These are phyloP conservation scores for Aphaenogaster rudis DNA, from an alignment of 1,140 invertebrate species.

Conservation along the genomic window DNA sequence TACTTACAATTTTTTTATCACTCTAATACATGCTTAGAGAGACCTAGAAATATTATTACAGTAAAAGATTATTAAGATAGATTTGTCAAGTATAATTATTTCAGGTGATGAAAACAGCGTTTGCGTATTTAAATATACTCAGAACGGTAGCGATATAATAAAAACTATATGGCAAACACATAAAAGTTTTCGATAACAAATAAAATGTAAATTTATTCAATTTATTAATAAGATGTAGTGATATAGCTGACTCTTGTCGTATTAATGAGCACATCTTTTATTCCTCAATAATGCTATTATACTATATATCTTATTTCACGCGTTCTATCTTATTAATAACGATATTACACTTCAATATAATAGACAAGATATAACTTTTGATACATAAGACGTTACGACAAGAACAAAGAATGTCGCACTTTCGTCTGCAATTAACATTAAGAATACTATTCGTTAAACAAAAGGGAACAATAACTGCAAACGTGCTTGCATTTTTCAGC, in stretches of 20 bases:
- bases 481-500: neutral
- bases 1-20: neutral
- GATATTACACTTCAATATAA: neutral
- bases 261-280: neutral
- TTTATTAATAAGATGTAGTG: conserved; percentile 3
- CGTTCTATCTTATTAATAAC: conserved; percentile 19
- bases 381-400: neutral
- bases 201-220: conserved; percentile 29
- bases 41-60: neutral
- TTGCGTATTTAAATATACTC: conserved; percentile 74
- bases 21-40: neutral
- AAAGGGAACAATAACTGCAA: neutral
- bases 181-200: neutral
- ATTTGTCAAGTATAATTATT: conserved; percentile 9
- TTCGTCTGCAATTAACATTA: neutral
- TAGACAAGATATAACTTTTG: neutral
- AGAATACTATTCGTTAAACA: neutral
- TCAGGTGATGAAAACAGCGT: conserved; percentile 72
- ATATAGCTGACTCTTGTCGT: neutral
- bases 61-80: conserved; percentile 11
- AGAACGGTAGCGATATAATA: conserved; percentile 31
- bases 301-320: neutral
- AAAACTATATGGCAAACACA: neutral
- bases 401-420: neutral
- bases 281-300: neutral